Percentiles rank a stretch among this genome's conserved stretches.
Conservation (phyloP, 2,113 vertebrate genomes). For the Macquaria ambigua region DNA sequence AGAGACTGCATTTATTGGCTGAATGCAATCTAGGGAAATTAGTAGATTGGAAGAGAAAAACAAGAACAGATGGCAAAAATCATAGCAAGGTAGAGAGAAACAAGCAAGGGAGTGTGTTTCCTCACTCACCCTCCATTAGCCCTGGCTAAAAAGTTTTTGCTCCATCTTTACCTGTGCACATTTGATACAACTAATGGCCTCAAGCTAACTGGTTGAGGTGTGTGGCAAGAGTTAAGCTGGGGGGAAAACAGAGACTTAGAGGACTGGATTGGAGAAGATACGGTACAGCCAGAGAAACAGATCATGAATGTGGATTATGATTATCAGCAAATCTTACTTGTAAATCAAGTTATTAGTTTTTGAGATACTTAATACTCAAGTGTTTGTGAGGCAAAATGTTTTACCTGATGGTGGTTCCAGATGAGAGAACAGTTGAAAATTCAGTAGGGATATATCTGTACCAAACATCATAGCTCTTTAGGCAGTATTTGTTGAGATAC, state of each 20-base stretch:
- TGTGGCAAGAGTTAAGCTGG: background rate
- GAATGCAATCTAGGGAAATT: background rate
- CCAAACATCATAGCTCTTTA: background rate
- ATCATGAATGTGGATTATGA: no score
- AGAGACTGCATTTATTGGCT: background rate
- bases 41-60: background rate
- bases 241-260: no score
- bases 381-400: background rate
- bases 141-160: background rate
- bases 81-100: background rate
- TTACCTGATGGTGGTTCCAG: background rate
- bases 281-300: no score
- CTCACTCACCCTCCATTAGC: conserved; percentile 2
- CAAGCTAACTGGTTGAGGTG: background rate
- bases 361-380: background rate
- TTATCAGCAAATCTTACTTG: no score
- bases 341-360: background rate
- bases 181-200: conserved; percentile 10
- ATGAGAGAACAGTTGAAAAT: background rate
- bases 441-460: background rate
- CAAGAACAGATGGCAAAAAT: conserved; percentile 12
- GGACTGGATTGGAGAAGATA: no score
- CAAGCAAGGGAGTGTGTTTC: background rate
- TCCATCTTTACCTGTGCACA: conserved; percentile 3
- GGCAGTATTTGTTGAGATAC: background rate